Conservation (phyloP, 2,797 vertebrate genomes). For the Spea hammondii region DNA sequence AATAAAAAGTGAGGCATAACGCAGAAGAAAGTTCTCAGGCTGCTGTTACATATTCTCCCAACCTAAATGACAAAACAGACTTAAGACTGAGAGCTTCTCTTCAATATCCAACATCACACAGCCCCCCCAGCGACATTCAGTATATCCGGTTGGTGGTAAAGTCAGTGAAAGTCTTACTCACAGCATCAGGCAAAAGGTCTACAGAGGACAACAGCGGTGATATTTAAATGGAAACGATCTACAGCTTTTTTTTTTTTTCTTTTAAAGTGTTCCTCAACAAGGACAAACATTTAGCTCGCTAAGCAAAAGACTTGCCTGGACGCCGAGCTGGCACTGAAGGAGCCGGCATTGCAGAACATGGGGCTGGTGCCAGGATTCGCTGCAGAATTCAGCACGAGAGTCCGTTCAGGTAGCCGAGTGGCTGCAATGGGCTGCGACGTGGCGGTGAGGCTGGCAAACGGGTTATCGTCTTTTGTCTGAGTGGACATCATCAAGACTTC, state of each 20-base stretch:
- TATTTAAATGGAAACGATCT: too few species aligned
- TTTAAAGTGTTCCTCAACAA: not conserved
- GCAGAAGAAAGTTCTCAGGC: too few species aligned
- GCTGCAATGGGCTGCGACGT: constrained; percentile 91
- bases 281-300: not conserved
- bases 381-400: constrained; percentile 78
- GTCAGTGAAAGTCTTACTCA: too few species aligned
- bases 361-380: constrained; percentile 88
- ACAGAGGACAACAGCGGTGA: too few species aligned
- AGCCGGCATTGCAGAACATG: constrained; percentile 83
- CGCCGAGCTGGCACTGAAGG: constrained; percentile 89
- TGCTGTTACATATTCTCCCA: too few species aligned
- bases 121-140: too few species aligned
- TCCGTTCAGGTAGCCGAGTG: constrained; percentile 88
- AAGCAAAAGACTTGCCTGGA: constrained; percentile 83
- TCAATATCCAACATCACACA: too few species aligned
- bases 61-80: too few species aligned
- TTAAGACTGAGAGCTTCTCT: too few species aligned
- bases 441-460: constrained; percentile 95
- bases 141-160: too few species aligned
- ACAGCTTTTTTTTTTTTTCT: not conserved
- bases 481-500: constrained; percentile 98
- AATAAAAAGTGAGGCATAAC: too few species aligned
- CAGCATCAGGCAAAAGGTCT: too few species aligned
- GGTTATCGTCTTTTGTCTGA: constrained; percentile 89